Evolutionary conservation across 2,888 invertebrate species (phyloP).

Genomic region (Caenorhabditis sp.): DNA sequence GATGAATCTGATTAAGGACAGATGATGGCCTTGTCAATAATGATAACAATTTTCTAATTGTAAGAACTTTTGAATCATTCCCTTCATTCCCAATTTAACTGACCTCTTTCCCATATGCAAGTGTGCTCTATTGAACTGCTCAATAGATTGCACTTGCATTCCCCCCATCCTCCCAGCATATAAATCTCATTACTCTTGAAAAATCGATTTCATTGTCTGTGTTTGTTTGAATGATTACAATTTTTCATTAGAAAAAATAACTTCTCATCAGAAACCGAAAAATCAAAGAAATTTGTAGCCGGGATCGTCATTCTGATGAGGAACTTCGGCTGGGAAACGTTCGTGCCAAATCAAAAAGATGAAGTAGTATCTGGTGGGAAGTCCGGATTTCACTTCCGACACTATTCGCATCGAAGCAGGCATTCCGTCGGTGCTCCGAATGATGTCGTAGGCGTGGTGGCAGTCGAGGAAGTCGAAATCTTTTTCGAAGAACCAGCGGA

Average conservation of each 20-base stretch:
- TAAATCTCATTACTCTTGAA: slow-evolving; percentile 17
- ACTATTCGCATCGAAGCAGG: neutral
- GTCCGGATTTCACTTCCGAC: neutral
- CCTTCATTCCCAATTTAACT: no score
- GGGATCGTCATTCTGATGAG: neutral
- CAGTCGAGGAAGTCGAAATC: slow-evolving; percentile 15
- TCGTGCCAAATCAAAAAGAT: slow-evolving; percentile 1
- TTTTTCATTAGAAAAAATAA: no score
- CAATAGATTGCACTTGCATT: neutral
- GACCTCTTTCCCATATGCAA: no score
- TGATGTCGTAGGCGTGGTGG: neutral
- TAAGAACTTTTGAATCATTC: no score
- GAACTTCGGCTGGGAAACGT: neutral
- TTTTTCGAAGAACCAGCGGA: slow-evolving; percentile 17
- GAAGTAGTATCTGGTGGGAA: neutral
- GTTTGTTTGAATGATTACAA: no score
- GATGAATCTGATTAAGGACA: no score
- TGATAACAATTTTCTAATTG: no score
- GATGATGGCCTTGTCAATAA: no score
- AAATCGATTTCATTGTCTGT: no score
- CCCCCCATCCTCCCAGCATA: no score
- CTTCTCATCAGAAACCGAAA: no score
- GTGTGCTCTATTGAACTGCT: neutral
- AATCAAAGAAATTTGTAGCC: slow-evolving; percentile 1
- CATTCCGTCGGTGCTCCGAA: neutral